phyloP scores from a whole-genome alignment of 2,888 invertebrate genomes.

The Drosophila pseudotakahashii region DNA sequence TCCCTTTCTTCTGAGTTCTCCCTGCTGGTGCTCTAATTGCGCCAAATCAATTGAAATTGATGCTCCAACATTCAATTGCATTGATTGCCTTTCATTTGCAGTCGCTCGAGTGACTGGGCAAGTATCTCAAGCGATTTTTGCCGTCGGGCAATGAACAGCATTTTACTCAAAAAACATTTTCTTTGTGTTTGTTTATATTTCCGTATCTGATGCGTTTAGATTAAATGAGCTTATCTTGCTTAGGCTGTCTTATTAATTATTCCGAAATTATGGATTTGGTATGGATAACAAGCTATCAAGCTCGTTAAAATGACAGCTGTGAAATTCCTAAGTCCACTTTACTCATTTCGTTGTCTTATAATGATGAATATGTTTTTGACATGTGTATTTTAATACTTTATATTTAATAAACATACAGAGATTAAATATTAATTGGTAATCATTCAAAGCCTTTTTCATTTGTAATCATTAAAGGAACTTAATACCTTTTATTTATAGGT shows the following conservation, averaged over 20 bases:
- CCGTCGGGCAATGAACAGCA: background rate
- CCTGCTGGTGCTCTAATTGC: constrained; percentile 47
- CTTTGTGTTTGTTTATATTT: constrained; percentile 6
- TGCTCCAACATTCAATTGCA: constrained; percentile 55
- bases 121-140: constrained; percentile 6
- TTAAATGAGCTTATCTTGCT: constrained; percentile 19
- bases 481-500: no score
- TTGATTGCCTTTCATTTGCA: constrained; percentile 44
- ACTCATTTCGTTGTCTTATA: no score
- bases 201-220: constrained; percentile 8
- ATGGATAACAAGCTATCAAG: constrained; percentile 3
- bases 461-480: no score
- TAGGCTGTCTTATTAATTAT: constrained; percentile 9
- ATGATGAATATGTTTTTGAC: background rate
- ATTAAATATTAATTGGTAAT: no score
- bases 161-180: constrained; percentile 4
- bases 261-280: constrained; percentile 13
- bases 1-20: constrained; percentile 9
- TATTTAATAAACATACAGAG: no score
- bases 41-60: constrained; percentile 61
- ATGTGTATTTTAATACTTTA: background rate
- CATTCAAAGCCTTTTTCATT: background rate
- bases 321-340: constrained; percentile 1
- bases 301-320: constrained; percentile 13
- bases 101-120: constrained; percentile 8